These are phyloP conservation scores for Mellilla xanthometata DNA, from an alignment of 2,888 invertebrate genomes.

Conservation along the genomic window DNA sequence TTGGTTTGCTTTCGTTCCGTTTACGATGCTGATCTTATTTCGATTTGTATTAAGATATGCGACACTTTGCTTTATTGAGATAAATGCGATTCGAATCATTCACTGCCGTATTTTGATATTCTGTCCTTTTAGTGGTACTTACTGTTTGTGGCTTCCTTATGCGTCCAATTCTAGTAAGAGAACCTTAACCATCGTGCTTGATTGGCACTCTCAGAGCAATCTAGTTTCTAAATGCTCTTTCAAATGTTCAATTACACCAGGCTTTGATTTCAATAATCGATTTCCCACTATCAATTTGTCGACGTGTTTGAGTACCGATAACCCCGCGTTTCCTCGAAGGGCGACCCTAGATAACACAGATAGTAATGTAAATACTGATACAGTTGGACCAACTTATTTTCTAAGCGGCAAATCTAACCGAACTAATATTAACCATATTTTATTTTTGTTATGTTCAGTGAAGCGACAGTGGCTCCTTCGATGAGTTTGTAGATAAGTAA, in stretches of 20 bases:
- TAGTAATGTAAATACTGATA: conserved; percentile 43
- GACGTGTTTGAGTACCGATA: conserved; percentile 37
- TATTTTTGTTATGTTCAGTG: no score
- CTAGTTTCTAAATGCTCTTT: no score
- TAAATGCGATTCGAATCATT: conserved; percentile 8
- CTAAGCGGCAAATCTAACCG: no score
- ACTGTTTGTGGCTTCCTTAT: conserved; percentile 1
- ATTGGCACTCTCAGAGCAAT: no score
- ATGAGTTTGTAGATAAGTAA: no score
- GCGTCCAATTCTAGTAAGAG: no score
- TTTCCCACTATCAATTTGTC: conserved; percentile 21
- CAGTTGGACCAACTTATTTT: background rate
- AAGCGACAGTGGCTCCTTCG: no score
- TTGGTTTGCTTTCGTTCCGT: conserved; percentile 17
- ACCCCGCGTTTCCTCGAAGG: conserved; percentile 54
- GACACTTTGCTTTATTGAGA: conserved; percentile 18
- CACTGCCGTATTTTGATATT: background rate
- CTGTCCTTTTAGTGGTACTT: conserved; percentile 8
- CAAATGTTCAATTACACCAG: no score
- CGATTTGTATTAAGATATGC: conserved; percentile 16
- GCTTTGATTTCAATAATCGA: conserved; percentile 10
- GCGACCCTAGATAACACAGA: conserved; percentile 48
- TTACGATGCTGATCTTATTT: conserved; percentile 11
- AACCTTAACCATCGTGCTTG: no score
- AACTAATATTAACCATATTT: no score